These are phyloP conservation scores for Staurois parvus DNA, from an alignment of 2,797 vertebrate genomes.

Conservation along the genomic window DNA sequence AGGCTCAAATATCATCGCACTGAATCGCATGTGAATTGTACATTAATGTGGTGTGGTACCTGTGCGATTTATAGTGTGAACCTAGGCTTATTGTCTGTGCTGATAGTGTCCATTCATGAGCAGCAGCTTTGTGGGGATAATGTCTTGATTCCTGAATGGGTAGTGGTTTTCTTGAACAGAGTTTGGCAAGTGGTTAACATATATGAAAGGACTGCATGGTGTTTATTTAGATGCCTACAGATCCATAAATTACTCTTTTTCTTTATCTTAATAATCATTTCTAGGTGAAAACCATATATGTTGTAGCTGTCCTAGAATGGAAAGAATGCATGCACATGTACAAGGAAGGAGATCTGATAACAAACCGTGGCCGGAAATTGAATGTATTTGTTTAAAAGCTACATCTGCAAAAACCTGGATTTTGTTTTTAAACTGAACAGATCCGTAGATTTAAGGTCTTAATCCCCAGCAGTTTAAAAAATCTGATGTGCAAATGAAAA, in stretches of 20 bases:
- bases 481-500: constrained; percentile 35
- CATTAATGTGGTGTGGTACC: too few relatives aligned
- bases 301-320: neutral
- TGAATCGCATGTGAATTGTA: too few relatives aligned
- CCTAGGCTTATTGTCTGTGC: too few relatives aligned
- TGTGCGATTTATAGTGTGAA: too few relatives aligned
- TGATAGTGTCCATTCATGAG: too few relatives aligned
- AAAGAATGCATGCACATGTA: neutral
- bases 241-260: neutral
- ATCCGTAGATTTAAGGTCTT: constrained; percentile 21
- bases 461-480: constrained; percentile 18
- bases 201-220: neutral
- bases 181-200: too few relatives aligned
- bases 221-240: neutral
- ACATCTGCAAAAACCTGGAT: constrained; percentile 7
- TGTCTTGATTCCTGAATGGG: too few relatives aligned
- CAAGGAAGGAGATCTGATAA: neutral
- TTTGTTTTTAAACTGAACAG: constrained; percentile 29
- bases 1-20: too few relatives aligned
- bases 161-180: too few relatives aligned
- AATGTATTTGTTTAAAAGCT: constrained; percentile 16
- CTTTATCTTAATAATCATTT: neutral
- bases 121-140: too few relatives aligned
- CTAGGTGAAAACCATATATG: neutral
- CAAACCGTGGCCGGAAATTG: neutral